A percentile compares a stretch with the other conserved stretches of the same genome.
Evolutionary conservation across 1,140 invertebrate genomes (phyloP).

Genomic region (Zaprionus ghesquierei): DNA sequence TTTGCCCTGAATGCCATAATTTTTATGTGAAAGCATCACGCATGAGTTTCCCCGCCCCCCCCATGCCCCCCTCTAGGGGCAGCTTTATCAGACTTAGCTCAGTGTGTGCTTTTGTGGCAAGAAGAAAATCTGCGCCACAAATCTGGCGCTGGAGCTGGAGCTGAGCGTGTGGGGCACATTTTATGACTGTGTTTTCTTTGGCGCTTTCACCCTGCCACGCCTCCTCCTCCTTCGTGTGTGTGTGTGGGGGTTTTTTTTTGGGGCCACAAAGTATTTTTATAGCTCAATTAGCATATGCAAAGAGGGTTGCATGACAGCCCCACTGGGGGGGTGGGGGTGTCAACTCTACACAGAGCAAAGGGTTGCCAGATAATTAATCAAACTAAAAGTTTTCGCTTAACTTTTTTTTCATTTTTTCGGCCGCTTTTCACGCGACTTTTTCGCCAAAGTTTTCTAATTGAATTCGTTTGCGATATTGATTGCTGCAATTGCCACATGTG

Average conservation of each 20-base stretch:
- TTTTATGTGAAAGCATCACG: constrained; percentile 81
- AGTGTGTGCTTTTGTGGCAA: constrained; percentile 37
- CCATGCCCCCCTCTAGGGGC: not conserved
- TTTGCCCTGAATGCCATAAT: constrained; percentile 78
- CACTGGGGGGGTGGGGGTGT: not conserved
- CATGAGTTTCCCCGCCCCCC: constrained; percentile 34
- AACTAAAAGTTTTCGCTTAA: constrained; percentile 18
- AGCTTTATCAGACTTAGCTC: constrained; percentile 70
- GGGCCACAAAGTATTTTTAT: constrained; percentile 75
- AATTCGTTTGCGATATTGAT: constrained; percentile 7
- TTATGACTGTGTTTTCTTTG: constrained; percentile 68
- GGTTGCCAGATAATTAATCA: constrained; percentile 60
- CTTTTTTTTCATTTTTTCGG: not conserved
- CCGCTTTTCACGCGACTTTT: not conserved
- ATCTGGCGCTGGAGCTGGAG: constrained; percentile 28
- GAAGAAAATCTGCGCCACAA: constrained; percentile 60
- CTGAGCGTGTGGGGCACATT: constrained; percentile 21
- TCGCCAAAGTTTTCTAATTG: not conserved
- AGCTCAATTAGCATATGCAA: constrained; percentile 77
- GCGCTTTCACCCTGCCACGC: not conserved
- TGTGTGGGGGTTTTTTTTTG: constrained; percentile 35
- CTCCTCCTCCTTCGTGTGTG: constrained; percentile 2
- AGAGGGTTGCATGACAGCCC: constrained; percentile 14
- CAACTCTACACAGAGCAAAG: constrained; percentile 4
- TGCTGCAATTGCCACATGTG: not conserved